A percentile compares a stretch with the other conserved stretches of the same genome.
Evolutionary conservation across 2,888 invertebrate genomes (phyloP).

Genomic region (Drosophila quasianomalipes): DNA sequence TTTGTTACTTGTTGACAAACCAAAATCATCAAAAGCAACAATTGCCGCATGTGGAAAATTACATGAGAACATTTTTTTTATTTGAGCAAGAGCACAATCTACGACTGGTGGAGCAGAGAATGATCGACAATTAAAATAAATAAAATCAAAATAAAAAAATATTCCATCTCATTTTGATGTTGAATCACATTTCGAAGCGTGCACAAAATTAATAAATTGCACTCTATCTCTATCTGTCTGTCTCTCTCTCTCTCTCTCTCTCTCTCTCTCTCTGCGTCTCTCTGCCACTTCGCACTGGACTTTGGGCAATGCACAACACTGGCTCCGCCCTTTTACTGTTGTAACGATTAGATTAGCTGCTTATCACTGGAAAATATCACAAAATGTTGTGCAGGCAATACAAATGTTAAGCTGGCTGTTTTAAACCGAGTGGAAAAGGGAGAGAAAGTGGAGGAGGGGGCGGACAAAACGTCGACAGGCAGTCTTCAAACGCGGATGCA

Average conservation of each 20-base stretch:
- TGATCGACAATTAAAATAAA: constrained; percentile 35
- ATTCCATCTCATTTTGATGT: constrained; percentile 37
- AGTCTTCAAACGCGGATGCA: constrained; percentile 18
- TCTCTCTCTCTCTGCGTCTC: background rate
- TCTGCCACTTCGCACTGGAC: constrained; percentile 15
- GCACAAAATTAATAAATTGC: constrained; percentile 29
- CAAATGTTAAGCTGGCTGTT: constrained; percentile 7
- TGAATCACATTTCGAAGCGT: constrained; percentile 46
- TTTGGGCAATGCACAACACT: constrained; percentile 38
- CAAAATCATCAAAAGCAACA: constrained; percentile 19
- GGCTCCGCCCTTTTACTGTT: background rate
- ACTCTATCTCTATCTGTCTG: background rate
- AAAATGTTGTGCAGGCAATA: background rate
- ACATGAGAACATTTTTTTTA: constrained; percentile 35
- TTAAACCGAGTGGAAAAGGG: background rate
- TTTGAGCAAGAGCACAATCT: background rate
- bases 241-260: background rate
- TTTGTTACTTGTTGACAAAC: constrained; percentile 43
- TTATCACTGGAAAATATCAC: constrained; percentile 42
- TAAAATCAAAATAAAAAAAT: background rate
- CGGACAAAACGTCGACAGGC: constrained; percentile 19
- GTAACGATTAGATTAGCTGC: constrained; percentile 32
- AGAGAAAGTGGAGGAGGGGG: too few species aligned
- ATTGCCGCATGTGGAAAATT: constrained; percentile 46
- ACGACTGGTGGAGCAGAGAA: background rate